Evolutionary conservation across 2,888 invertebrate species (phyloP).

Genomic region (Melanostoma mellinum): DNA sequence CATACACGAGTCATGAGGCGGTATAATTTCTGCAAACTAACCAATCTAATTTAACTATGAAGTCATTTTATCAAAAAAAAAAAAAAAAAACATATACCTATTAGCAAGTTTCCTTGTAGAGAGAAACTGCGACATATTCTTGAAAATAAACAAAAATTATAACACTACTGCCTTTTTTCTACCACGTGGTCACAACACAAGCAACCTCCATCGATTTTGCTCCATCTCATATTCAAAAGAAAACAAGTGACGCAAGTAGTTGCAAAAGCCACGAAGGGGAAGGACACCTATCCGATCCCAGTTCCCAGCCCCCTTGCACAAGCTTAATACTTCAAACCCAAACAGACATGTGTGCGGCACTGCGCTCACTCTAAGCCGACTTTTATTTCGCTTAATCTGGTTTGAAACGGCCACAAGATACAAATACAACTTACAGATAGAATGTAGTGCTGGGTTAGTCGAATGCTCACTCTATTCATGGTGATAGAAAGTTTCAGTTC

Average conservation of each 20-base stretch:
- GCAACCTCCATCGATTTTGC: no score
- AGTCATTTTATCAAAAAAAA: no score
- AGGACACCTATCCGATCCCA: neutral
- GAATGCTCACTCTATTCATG: conserved; percentile 15
- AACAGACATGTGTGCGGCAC: neutral
- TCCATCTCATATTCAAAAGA: neutral
- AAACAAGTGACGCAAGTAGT: neutral
- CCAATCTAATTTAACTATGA: no score
- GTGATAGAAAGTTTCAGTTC: conserved; percentile 35
- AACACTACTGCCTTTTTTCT: no score
- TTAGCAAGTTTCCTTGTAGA: no score
- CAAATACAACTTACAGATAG: conserved; percentile 33
- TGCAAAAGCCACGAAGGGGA: neutral
- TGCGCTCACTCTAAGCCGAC: neutral
- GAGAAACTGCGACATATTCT: no score
- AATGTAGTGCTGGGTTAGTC: conserved; percentile 20
- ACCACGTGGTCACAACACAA: no score
- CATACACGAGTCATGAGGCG: no score
- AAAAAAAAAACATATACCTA: no score
- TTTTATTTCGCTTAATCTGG: conserved; percentile 4
- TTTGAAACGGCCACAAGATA: conserved; percentile 11
- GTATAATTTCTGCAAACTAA: no score
- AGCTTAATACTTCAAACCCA: conserved; percentile 33
- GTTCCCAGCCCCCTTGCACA: neutral
- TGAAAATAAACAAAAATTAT: no score